Base-by-base conservation (phyloP, 2,888 invertebrate species). In the Hyppa rectilinea region DNA sequence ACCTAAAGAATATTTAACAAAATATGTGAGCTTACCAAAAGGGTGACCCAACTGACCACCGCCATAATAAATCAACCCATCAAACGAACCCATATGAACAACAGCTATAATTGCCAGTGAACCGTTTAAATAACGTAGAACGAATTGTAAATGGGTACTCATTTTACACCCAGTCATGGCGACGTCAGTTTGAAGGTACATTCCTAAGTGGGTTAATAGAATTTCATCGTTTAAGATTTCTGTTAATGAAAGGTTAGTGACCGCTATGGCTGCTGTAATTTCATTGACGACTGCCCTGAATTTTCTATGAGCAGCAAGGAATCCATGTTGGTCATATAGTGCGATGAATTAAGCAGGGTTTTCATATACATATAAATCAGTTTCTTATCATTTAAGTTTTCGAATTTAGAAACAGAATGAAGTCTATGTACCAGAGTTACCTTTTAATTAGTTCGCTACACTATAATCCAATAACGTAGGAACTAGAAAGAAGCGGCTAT, bases 51-150 rank as follows among this genome's bases (percentile, higher is more conserved):
- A 31, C 14, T 20, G 38, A 31, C 34, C 47, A 61, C 7, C 23
- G 45, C 47, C 34, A 47, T 50, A 47, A 71, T 60, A 75, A 59
- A 70, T 75, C 55, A 71, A 34, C n/a, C 36, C 64, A 71, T 68
- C 71, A 67, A 76, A 64, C 45, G 26, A 40, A 62, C 36, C 61
- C 71, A 74, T 73, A 68, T 14, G 63, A 72, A 74, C 70, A 75
- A 71, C 66, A 55, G 29, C 73, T 72, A 43, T 77, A 80, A 85
- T 84, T 77, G 78, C 62, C 66, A 65, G 62, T 69, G 70, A 71
- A 78, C 81, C 71, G 79, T 81, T 85, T 80, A 81, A 85, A 77
- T 66, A 76, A 59, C 63, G 78, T 71, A 84, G 60, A 82, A 76
- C 84, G 80, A 82, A 85, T 83, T 56, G 72, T 75, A 70, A 83